These are phyloP conservation scores for Nothoprocta perdicaria DNA, from an alignment of 2,113 vertebrate species.

Conservation along the genomic window DNA sequence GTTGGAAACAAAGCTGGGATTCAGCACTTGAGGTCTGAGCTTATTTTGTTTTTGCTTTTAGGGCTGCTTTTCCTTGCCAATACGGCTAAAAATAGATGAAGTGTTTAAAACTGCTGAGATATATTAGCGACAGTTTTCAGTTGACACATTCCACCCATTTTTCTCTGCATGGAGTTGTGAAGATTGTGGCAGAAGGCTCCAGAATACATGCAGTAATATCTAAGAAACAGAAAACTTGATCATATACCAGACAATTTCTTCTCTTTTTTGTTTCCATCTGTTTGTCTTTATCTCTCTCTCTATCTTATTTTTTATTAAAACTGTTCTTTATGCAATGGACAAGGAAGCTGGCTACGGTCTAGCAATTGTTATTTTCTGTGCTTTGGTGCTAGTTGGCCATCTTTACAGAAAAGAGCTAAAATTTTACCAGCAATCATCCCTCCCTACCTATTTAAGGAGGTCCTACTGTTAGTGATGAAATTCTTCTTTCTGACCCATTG, in stretches of 20 bases:
- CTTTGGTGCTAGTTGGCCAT: not conserved
- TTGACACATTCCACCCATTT: not conserved
- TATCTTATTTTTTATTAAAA: not conserved
- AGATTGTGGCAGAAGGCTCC: not conserved
- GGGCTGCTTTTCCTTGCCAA: not conserved
- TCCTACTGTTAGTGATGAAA: not conserved
- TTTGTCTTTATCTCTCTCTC: not conserved
- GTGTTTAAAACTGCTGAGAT: not conserved
- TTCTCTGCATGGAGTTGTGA: not conserved
- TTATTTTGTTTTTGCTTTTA: not conserved
- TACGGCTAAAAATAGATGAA: not conserved
- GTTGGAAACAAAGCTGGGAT: not conserved
- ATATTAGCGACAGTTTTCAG: not conserved
- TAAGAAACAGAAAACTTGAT: not conserved
- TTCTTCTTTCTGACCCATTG: not conserved
- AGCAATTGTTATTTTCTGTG: not conserved
- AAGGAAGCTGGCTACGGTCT: not conserved
- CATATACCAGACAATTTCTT: not conserved
- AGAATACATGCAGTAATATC: not conserved
- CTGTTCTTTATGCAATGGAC: not conserved
- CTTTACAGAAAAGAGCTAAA: not conserved
- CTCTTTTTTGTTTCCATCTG: too few relatives aligned
- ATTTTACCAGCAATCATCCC: not conserved
- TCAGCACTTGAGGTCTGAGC: not conserved
- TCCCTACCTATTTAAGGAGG: not conserved